phyloP scores from a whole-genome alignment of 2,797 vertebrate genomes.

The Hyperoplus lanceolatus region DNA sequence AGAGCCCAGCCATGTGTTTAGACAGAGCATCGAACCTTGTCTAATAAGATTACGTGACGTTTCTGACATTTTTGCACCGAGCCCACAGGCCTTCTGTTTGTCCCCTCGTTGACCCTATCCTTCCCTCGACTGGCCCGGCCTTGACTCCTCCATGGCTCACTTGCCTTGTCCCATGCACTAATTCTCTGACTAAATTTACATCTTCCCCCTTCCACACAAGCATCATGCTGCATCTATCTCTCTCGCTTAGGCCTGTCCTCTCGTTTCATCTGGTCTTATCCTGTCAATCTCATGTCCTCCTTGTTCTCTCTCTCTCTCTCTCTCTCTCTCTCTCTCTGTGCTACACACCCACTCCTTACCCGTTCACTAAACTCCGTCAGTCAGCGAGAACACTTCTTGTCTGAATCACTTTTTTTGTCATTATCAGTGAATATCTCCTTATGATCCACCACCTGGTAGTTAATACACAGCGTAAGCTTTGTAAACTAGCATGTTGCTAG shows the following conservation, averaged over 20 bases:
- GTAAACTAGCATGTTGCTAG: too few relatives aligned
- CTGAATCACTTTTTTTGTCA: too few relatives aligned
- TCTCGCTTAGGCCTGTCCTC: slow-evolving; percentile 70
- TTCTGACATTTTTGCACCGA: slow-evolving; percentile 68
- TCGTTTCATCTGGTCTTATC: slow-evolving; percentile 78
- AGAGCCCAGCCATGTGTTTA: slow-evolving; percentile 63
- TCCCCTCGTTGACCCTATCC: slow-evolving; percentile 70
- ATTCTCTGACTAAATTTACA: slow-evolving; percentile 67
- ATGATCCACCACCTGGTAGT: too few relatives aligned
- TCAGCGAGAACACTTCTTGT: too few relatives aligned
- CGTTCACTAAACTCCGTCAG: too few relatives aligned
- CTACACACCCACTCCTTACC: too few relatives aligned
- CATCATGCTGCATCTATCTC: slow-evolving; percentile 69
- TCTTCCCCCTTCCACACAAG: slow-evolving; percentile 57
- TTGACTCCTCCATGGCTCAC: slow-evolving; percentile 68
- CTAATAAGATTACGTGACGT: slow-evolving; percentile 82
- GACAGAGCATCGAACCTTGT: slow-evolving; percentile 70
- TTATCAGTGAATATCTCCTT: too few relatives aligned
- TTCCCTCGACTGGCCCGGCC: slow-evolving; percentile 66
- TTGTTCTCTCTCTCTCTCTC: slow-evolving; percentile 59
- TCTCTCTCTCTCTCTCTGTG: slow-evolving; percentile 28
- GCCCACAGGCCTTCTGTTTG: slow-evolving; percentile 67
- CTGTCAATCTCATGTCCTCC: slow-evolving; percentile 80
- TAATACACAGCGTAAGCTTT: too few relatives aligned
- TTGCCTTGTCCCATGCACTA: slow-evolving; percentile 53